Conservation (phyloP, 1,140 invertebrate genomes). For the Drosophila navojoa region DNA sequence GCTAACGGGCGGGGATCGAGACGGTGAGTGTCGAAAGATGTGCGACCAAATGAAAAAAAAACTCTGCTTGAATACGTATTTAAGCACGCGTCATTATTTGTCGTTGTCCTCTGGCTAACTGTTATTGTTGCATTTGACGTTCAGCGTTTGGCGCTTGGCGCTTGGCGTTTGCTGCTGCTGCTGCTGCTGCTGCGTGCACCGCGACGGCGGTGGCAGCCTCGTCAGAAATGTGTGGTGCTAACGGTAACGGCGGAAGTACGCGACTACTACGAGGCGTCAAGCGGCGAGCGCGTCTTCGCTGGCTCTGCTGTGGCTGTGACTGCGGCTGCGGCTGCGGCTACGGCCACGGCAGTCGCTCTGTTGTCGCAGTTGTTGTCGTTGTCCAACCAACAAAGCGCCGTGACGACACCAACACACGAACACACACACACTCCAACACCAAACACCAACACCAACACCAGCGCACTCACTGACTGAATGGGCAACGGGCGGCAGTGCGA, state of each 20-base stretch:
- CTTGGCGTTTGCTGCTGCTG: conserved; percentile 21
- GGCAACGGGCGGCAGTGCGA: conserved; percentile 37
- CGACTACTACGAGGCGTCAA: conserved; percentile 73
- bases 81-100: conserved; percentile 26
- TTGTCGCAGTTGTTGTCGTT: conserved; percentile 41
- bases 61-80: background rate
- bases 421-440: conserved; percentile 32
- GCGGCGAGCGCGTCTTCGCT: conserved; percentile 74
- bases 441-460: conserved; percentile 33
- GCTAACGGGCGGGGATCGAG: background rate
- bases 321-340: conserved; percentile 50
- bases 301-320: conserved; percentile 53
- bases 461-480: conserved; percentile 37
- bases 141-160: conserved; percentile 11
- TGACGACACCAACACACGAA: conserved; percentile 35
- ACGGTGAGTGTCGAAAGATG: conserved; percentile 16
- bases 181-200: conserved; percentile 42
- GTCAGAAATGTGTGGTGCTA: conserved; percentile 68
- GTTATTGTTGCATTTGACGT: conserved; percentile 30
- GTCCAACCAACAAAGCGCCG: conserved; percentile 64
- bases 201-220: conserved; percentile 54
- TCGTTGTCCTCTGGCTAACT: conserved; percentile 46
- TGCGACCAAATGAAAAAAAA: conserved; percentile 19
- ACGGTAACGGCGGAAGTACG: conserved; percentile 81
- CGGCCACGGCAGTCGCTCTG: conserved; percentile 53